Evolutionary conservation across 2,113 vertebrate species (phyloP).

Genomic region (Pachycephala philippinensis): DNA sequence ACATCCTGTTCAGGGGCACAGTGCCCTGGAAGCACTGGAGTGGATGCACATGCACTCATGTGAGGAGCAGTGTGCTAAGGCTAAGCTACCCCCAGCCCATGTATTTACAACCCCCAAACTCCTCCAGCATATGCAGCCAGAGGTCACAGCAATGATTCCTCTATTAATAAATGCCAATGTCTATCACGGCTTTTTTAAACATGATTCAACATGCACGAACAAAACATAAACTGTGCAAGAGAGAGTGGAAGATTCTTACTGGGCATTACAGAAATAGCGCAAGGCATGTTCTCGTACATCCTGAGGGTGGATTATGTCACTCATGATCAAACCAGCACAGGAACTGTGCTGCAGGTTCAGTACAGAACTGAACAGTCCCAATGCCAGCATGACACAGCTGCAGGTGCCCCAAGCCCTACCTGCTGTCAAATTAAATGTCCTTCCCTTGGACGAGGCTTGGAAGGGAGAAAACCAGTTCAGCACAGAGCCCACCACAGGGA

Average conservation of each 20-base stretch:
- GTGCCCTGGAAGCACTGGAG: background rate
- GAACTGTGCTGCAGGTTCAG: background rate
- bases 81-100: background rate
- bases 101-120: background rate
- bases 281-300: background rate
- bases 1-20: background rate
- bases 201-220: background rate
- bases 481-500: conserved; percentile 90
- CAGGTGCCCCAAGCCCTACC: conserved; percentile 66
- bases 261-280: background rate
- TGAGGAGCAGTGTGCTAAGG: rapidly evolving
- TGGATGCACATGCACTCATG: rapidly evolving
- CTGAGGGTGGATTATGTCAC: background rate
- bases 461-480: conserved; percentile 97
- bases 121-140: background rate
- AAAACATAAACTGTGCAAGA: background rate
- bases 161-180: background rate
- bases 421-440: conserved; percentile 91
- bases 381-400: rapidly evolving
- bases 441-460: conserved; percentile 85
- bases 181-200: background rate
- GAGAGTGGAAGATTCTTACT: background rate
- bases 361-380: background rate
- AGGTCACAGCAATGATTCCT: background rate
- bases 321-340: background rate